A percentile compares a stretch with the other conserved stretches of the same genome.
These are phyloP conservation scores for Smittia sp. DNA, from an alignment of 2,888 invertebrate species.

Conservation along the genomic window DNA sequence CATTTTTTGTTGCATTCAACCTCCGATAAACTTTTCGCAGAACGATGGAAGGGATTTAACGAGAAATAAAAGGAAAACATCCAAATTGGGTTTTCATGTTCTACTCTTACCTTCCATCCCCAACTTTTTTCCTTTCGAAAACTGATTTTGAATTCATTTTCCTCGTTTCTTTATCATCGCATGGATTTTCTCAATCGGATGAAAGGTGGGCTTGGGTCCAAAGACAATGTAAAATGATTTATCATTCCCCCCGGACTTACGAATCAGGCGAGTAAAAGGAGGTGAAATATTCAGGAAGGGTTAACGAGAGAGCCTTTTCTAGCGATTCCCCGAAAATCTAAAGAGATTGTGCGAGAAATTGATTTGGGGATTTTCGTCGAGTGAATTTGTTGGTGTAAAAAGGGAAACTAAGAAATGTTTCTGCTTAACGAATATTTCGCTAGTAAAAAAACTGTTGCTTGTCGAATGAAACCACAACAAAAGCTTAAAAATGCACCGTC, in stretches of 20 bases:
- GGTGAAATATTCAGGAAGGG: not conserved
- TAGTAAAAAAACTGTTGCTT: too few species aligned
- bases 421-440: too few species aligned
- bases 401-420: not conserved
- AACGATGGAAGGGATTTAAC: not conserved
- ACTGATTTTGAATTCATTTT: not conserved
- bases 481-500: too few species aligned
- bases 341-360: constrained; percentile 17
- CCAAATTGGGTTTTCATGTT: constrained; percentile 35
- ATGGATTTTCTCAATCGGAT: constrained; percentile 18
- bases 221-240: constrained; percentile 34
- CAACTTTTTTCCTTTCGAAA: not conserved
- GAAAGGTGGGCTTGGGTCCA: constrained; percentile 9
- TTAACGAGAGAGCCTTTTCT: not conserved
- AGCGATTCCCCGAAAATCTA: not conserved
- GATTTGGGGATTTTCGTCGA: constrained; percentile 18
- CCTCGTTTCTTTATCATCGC: not conserved
- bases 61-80: not conserved
- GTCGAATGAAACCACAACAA: too few species aligned
- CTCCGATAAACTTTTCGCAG: not conserved
- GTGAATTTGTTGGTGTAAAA: not conserved
- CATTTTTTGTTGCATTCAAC: not conserved
- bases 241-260: constrained; percentile 22
- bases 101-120: not conserved
- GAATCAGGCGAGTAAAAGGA: not conserved